A percentile compares a stretch with the other conserved stretches of the same genome.
These are phyloP conservation scores for Leptinotarsa haldemani DNA, from an alignment of 2,888 invertebrate species.

Conservation along the genomic window DNA sequence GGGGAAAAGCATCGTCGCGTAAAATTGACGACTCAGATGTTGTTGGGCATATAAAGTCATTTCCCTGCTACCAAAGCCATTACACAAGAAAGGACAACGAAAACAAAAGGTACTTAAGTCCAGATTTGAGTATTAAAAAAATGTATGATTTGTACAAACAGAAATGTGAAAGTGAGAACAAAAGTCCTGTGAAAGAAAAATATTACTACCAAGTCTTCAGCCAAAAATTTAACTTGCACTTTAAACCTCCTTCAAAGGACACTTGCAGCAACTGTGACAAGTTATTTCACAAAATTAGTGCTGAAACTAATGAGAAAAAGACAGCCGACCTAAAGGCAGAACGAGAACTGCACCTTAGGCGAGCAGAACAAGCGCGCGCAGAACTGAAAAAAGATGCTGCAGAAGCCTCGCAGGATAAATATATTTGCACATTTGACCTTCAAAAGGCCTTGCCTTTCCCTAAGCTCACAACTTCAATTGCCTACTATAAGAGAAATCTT, in stretches of 20 bases:
- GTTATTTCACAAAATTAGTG: not conserved
- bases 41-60: constrained; percentile 46
- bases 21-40: constrained; percentile 47
- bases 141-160: constrained; percentile 24
- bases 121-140: constrained; percentile 22
- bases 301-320: not conserved
- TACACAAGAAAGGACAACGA: constrained; percentile 49
- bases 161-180: not conserved
- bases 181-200: not conserved
- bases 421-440: constrained; percentile 26
- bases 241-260: constrained; percentile 20
- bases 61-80: constrained; percentile 51
- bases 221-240: constrained; percentile 24
- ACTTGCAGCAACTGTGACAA: constrained; percentile 23
- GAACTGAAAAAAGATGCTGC: constrained; percentile 12
- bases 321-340: not conserved
- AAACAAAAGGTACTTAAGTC: constrained; percentile 49
- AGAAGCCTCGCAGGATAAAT: constrained; percentile 4
- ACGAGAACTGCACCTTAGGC: not conserved
- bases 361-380: constrained; percentile 18
- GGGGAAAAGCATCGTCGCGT: constrained; percentile 25
- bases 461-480: constrained; percentile 21
- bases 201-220: constrained; percentile 19
- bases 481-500: constrained; percentile 31
- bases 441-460: constrained; percentile 21